Evolutionary conservation across 1,140 invertebrate species (phyloP), one percentile per base, ranked within the genome.

Genomic region (Ostrea edulis): DNA sequence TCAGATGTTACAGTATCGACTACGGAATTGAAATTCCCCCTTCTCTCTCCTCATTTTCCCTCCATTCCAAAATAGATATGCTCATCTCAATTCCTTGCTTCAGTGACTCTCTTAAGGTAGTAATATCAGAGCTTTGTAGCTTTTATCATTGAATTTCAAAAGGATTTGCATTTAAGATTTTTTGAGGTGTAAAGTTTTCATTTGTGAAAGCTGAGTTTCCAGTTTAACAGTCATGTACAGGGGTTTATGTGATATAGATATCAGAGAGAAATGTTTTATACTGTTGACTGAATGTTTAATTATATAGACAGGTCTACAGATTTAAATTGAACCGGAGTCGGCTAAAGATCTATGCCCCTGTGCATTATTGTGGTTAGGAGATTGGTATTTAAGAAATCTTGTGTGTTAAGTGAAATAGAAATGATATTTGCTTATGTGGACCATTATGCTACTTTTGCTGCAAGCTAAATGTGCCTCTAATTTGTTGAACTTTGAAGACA

Each of bases 111-210:
- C 68, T 71, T 62, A 71, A 35, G 68, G 22, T 71, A 20, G 68
- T 25, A 71, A 71, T 71, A 71, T 71, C 68, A 71, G n/a, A 25
- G 68, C 12, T 71, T 71, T 71, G 68, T 71, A 71, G 68, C 68
- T 35, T 71, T 71, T 71, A 71, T 71, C 68, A 35, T 71, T 35
- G 25, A 71, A 71, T 71, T 71, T 71, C 68, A 71, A 71, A 71
- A 71, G 68, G 68, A 71, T 71, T 71, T 71, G 68, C 68, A 35
- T 71, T 71, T 35, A 5, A 71, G 68, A 71, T 71, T 71, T 71
- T 71, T 71, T 71, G 22, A 25, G 68, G 68, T 71, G 68, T 71
- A 71, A 71, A 71, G 68, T 71, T 71, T 71, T 71, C 68, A 71
- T 71, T 71, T 71, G 68, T 71, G 68, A 71, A 71, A 71, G 25